phyloP scores from a whole-genome alignment of 1,140 invertebrate genomes.

The Drosophila aff. region DNA sequence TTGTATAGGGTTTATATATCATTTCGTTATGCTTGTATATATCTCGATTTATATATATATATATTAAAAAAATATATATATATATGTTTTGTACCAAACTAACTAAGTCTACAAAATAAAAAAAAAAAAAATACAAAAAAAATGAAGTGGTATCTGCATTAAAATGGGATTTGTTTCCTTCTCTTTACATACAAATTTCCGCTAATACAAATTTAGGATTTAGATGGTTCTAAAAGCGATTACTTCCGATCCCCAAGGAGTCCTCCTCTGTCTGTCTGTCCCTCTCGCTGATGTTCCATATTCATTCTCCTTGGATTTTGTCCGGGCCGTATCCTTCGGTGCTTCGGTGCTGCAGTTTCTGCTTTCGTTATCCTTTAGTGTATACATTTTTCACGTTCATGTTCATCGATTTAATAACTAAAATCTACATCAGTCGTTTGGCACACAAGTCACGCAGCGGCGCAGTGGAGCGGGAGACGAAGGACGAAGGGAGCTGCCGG shows the following conservation, averaged over 20 bases:
- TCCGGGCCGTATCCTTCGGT: background rate
- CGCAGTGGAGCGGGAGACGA: slow-evolving; percentile 30
- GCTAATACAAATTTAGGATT: slow-evolving; percentile 50
- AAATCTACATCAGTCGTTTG: slow-evolving; percentile 85
- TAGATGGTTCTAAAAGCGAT: slow-evolving; percentile 35
- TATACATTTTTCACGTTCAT: slow-evolving; percentile 38
- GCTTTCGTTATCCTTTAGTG: slow-evolving; percentile 18
- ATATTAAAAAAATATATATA: slow-evolving; percentile 5
- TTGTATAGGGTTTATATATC: slow-evolving; percentile 27
- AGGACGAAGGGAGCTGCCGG: background rate
- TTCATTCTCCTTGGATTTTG: background rate
- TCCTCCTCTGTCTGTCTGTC: slow-evolving; percentile 3
- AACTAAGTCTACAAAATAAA: slow-evolving; percentile 63
- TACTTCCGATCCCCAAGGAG: background rate
- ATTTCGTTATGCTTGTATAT: slow-evolving; percentile 29
- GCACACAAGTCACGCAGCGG: slow-evolving; percentile 77
- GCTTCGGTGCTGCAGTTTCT: slow-evolving; percentile 16
- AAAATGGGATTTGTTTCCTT: slow-evolving; percentile 62
- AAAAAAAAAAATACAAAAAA: slow-evolving; percentile 32
- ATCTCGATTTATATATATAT: slow-evolving; percentile 30
- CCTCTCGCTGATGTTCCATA: slow-evolving; percentile 12
- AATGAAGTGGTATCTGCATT: slow-evolving; percentile 29
- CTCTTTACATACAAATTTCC: slow-evolving; percentile 64
- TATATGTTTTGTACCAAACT: slow-evolving; percentile 67
- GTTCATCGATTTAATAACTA: slow-evolving; percentile 71